phyloP scores from a whole-genome alignment of 2,888 invertebrate genomes.

The Strigamia transsilvanica region DNA sequence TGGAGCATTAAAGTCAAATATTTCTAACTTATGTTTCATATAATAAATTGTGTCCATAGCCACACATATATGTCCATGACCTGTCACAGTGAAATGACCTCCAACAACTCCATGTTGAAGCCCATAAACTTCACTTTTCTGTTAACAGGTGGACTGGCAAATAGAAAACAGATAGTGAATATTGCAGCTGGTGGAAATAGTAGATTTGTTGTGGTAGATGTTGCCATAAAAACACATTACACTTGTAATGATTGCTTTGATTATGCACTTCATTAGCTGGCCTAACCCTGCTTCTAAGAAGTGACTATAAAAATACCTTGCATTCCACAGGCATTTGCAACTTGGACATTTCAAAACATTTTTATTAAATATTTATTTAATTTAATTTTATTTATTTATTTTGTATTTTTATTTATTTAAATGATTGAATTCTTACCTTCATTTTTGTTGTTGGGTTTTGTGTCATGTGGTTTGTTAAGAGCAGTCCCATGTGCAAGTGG shows the following conservation, averaged over 20 bases:
- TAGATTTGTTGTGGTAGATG: not conserved
- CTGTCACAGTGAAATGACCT: conserved; percentile 34
- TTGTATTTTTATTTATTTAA: not conserved
- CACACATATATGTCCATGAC: conserved; percentile 24
- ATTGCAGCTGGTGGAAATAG: not conserved
- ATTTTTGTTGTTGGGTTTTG: not conserved
- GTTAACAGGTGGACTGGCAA: conserved; percentile 14
- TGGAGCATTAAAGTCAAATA: not conserved
- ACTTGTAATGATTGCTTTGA: not conserved
- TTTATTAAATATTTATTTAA: not conserved
- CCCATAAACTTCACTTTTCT: conserved; percentile 23
- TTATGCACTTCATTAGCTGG: not conserved
- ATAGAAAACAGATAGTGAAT: not conserved
- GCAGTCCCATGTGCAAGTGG: conserved; percentile 23
- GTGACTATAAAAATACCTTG: not conserved
- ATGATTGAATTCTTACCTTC: not conserved
- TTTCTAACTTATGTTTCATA: conserved; percentile 9
- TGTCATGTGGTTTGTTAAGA: not conserved
- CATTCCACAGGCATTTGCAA: not conserved
- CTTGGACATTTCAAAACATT: too few relatives aligned
- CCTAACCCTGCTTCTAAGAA: not conserved
- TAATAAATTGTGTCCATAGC: conserved; percentile 7
- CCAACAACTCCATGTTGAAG: conserved; percentile 1
- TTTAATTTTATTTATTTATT: not conserved
- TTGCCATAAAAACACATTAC: not conserved